Evolutionary conservation across 2,797 vertebrate genomes (phyloP).

Genomic region (Falco naumanni): DNA sequence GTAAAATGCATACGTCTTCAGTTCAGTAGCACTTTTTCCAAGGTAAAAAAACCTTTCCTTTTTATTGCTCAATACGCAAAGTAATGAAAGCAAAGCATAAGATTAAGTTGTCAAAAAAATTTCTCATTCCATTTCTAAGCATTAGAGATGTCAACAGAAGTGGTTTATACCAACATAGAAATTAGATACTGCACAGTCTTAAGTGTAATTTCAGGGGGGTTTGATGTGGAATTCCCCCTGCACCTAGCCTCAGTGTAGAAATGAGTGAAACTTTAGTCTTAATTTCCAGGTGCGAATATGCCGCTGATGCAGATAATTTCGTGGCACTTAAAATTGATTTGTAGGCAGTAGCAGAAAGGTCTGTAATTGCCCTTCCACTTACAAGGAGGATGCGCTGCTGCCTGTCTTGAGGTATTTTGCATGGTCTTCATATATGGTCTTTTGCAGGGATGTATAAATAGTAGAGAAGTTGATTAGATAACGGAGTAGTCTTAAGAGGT

Average conservation of each 20-base stretch:
- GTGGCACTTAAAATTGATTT: not conserved
- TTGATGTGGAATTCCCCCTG: not conserved
- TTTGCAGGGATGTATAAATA: not conserved
- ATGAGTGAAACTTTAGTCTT: not conserved
- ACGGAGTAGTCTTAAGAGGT: not conserved
- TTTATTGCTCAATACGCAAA: not conserved
- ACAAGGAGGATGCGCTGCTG: not conserved
- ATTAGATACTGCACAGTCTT: not conserved
- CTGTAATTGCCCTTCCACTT: not conserved
- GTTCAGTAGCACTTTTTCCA: conserved; percentile 74
- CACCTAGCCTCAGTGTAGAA: not conserved
- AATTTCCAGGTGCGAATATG: not conserved
- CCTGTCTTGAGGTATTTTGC: not conserved
- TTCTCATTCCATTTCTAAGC: not conserved
- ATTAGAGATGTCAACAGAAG: not conserved
- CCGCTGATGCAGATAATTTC: not conserved
- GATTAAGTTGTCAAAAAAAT: not conserved
- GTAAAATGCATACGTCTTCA: conserved; percentile 93
- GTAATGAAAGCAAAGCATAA: not conserved
- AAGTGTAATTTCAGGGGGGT: not conserved
- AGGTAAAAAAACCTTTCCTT: conserved; percentile 64
- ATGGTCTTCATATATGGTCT: not conserved
- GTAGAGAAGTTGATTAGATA: not conserved
- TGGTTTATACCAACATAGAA: not conserved
- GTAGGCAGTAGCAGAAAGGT: not conserved